Percentiles rank a stretch among this genome's conserved stretches.
phyloP scores from a whole-genome alignment of 2,797 vertebrate species.

The Euphonia xanthogaster region DNA sequence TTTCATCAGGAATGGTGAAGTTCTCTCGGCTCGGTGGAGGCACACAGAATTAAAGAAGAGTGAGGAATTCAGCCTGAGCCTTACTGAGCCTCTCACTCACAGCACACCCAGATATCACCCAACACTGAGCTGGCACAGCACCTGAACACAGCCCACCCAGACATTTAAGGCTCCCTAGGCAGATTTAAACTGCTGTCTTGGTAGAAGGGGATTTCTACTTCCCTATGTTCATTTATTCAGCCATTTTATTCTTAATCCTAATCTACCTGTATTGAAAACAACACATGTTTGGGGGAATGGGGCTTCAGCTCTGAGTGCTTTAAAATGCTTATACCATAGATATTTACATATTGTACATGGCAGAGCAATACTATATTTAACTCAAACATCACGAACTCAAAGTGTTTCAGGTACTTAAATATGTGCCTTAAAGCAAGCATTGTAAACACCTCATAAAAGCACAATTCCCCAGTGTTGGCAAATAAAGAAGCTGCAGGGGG shows the following conservation, averaged over 20 bases:
- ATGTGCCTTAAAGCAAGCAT: conserved; percentile 23
- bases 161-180: not conserved
- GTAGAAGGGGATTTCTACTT: not conserved
- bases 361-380: conserved; percentile 5
- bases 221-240: accelerated
- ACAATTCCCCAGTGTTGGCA: conserved; percentile 24
- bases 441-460: conserved; percentile 42
- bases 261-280: not conserved
- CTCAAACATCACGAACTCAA: not conserved
- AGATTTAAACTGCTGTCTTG: not conserved
- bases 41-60: not conserved
- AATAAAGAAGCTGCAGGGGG: conserved; percentile 23
- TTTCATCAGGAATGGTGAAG: not conserved
- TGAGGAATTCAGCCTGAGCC: not conserved
- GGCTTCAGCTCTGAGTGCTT: not conserved
- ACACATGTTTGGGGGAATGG: not conserved
- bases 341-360: not conserved
- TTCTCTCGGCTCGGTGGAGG: accelerated
- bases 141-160: not conserved
- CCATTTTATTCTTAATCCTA: not conserved
- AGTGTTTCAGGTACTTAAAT: conserved; percentile 7
- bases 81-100: not conserved
- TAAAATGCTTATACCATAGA: not conserved
- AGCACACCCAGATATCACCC: not conserved
- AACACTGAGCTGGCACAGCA: not conserved